These are phyloP conservation scores for Bombylius major DNA, from an alignment of 2,888 invertebrate genomes.

Conservation along the genomic window DNA sequence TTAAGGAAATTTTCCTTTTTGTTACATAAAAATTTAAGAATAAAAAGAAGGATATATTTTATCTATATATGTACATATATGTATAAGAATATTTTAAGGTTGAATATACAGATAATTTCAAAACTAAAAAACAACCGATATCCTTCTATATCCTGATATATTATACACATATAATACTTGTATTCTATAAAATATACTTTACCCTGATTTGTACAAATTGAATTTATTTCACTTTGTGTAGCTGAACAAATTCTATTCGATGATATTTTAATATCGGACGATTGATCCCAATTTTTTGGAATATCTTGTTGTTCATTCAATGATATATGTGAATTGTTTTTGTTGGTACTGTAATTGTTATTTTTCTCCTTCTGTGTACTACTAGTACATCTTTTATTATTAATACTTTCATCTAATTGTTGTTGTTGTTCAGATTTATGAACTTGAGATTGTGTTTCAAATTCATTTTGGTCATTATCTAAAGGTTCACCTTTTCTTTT, in stretches of 20 bases:
- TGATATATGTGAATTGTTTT: background rate
- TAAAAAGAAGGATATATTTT: no score
- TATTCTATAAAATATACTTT: background rate
- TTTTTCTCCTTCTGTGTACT: background rate
- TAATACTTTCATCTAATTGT: conserved; percentile 16
- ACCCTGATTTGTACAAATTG: conserved; percentile 19
- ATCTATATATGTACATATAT: no score
- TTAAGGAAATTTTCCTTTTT: no score
- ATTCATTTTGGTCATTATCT: conserved; percentile 27
- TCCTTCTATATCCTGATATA: no score
- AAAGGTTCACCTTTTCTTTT: conserved; percentile 66
- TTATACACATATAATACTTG: no score
- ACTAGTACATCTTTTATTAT: conserved; percentile 6
- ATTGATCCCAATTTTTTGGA: conserved; percentile 8
- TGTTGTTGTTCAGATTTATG: conserved; percentile 21
- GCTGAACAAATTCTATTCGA: conserved; percentile 6
- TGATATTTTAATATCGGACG: background rate
- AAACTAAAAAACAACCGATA: no score
- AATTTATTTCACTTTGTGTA: conserved; percentile 3
- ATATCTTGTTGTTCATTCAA: conserved; percentile 2
- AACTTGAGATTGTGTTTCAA: conserved; percentile 10
- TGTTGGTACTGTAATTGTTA: background rate
- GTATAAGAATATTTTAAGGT: no score
- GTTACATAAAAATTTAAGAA: no score
- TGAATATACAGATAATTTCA: no score